Percentiles rank a stretch among this genome's conserved stretches.
Conservation (phyloP, 2,888 invertebrate species). For the Zeuzera pyrina region DNA sequence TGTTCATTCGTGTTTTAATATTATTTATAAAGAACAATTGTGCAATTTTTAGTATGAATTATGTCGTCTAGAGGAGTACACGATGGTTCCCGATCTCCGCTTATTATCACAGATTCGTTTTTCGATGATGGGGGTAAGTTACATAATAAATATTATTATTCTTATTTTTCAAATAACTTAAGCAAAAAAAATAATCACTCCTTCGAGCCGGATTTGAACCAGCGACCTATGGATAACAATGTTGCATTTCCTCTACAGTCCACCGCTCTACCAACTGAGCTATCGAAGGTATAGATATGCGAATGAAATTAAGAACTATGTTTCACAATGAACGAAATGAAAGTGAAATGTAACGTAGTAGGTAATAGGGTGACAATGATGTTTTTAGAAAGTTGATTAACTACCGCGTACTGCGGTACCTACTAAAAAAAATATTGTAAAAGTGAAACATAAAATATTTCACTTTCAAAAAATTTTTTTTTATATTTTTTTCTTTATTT, state of each 20-base stretch:
- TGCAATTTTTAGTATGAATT: too few species aligned
- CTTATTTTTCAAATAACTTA: conserved; percentile 1
- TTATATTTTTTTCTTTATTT: too few species aligned
- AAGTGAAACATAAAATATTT: too few species aligned
- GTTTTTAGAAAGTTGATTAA: too few species aligned
- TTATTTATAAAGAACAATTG: too few species aligned
- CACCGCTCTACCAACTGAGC: conserved; percentile 23
- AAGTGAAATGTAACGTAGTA: background rate
- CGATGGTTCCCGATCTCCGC: conserved; percentile 56
- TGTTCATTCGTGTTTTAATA: too few species aligned
- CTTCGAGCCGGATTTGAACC: conserved; percentile 77
- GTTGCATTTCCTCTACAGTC: conserved; percentile 15
- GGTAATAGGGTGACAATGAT: conserved; percentile 25
- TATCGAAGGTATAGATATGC: conserved; percentile 1
- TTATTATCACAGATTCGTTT: conserved; percentile 57
- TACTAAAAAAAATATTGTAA: background rate
- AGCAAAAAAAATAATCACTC: conserved; percentile 33
- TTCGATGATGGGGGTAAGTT: conserved; percentile 60
- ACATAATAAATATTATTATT: background rate
- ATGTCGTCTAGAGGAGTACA: conserved; percentile 65
- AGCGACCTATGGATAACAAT: conserved; percentile 74
- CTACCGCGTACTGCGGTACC: too few species aligned
- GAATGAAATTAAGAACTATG: conserved; percentile 21
- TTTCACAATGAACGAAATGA: conserved; percentile 4
- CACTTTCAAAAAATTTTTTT: too few species aligned